Conservation (phyloP, 2,113 vertebrate species). For the Ameiurus melas region DNA sequence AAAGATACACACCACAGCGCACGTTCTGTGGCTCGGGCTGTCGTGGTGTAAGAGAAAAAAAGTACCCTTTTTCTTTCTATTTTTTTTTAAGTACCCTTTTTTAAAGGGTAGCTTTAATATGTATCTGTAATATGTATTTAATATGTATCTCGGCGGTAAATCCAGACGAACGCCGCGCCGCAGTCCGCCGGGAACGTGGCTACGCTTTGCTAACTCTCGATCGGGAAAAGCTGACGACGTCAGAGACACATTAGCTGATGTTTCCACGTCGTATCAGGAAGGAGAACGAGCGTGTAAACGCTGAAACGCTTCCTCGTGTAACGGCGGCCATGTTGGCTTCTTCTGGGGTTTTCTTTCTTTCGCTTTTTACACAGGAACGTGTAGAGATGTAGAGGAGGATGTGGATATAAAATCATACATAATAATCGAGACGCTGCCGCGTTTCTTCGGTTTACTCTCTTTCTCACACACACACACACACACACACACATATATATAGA, state of each 20-base stretch:
- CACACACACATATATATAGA: neutral
- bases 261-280: constrained; percentile 25
- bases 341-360: neutral
- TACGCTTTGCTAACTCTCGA: constrained; percentile 44
- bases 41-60: neutral
- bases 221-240: constrained; percentile 43
- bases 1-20: neutral
- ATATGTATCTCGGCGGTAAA: constrained; percentile 50
- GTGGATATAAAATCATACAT: neutral
- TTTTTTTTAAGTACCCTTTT: neutral
- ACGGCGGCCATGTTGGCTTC: neutral
- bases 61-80: neutral
- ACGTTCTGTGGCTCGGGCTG: neutral
- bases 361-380: neutral
- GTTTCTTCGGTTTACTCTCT: neutral
- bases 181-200: constrained; percentile 45
- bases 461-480: neutral
- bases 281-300: neutral
- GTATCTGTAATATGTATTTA: too few species aligned
- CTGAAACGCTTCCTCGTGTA: neutral
- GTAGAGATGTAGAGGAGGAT: neutral
- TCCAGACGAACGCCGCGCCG: constrained; percentile 49
- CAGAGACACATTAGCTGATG: constrained; percentile 49
- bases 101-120: neutral
- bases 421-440: neutral